Percentiles rank a stretch among this genome's conserved stretches.
Conservation (phyloP, 2,888 invertebrate species). For the Phengaris arion region DNA sequence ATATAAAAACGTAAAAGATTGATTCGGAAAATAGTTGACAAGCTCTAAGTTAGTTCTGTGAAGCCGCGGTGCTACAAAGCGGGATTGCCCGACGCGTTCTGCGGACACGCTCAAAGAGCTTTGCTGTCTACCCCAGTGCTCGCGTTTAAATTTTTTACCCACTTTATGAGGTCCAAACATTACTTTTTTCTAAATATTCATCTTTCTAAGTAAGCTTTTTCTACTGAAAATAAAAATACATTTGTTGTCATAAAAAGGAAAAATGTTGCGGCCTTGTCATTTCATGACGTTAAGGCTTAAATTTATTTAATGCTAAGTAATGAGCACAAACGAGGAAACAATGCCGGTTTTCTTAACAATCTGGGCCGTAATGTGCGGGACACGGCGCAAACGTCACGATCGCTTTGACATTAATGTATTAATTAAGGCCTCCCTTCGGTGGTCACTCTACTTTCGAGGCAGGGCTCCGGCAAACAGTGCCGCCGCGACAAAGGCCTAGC, state of each 20-base stretch:
- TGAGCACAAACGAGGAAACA: background rate
- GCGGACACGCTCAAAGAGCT: slow-evolving; percentile 61
- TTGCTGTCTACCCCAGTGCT: slow-evolving; percentile 59
- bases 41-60: slow-evolving; percentile 41
- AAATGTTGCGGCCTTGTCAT: background rate
- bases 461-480: slow-evolving; percentile 65
- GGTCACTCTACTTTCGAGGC: slow-evolving; percentile 43
- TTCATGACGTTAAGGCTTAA: background rate
- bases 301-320: slow-evolving; percentile 19
- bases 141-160: slow-evolving; percentile 40
- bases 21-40: slow-evolving; percentile 37
- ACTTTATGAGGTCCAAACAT: slow-evolving; percentile 12
- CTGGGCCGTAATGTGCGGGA: background rate
- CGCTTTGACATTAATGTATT: slow-evolving; percentile 60
- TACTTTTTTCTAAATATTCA: background rate
- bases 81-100: slow-evolving; percentile 49
- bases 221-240: background rate
- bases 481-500: slow-evolving; percentile 57
- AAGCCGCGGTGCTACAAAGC: slow-evolving; percentile 46
- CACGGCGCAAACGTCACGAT: slow-evolving; percentile 55
- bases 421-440: slow-evolving; percentile 47
- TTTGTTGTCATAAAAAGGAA: background rate
- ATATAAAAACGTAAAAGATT: slow-evolving; percentile 20
- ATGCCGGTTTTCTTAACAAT: background rate
- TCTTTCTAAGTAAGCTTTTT: background rate